phyloP scores from a whole-genome alignment of 2,797 vertebrate species.

The Oreortyx pictus region DNA sequence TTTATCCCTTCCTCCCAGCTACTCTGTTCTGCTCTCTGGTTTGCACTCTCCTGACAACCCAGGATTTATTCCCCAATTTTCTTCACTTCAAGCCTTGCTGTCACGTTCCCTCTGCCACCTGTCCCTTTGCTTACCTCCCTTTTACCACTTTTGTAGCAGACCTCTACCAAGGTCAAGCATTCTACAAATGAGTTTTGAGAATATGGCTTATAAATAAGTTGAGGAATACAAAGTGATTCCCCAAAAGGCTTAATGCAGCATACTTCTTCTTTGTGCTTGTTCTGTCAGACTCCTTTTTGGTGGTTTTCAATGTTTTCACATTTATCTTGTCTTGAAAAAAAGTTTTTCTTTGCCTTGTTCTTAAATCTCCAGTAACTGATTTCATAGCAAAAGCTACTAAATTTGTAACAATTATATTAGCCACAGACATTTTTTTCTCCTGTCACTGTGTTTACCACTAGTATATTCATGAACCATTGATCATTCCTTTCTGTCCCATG shows the following conservation, averaged over 20 bases:
- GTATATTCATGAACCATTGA: slow-evolving; percentile 51
- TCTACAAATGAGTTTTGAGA: slow-evolving; percentile 33
- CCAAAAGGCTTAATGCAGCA: background rate
- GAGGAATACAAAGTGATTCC: slow-evolving; percentile 1
- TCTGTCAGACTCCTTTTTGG: background rate
- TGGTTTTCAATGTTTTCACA: slow-evolving; percentile 6
- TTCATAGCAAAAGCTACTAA: slow-evolving; percentile 37
- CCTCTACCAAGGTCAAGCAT: slow-evolving; percentile 42
- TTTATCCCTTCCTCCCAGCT: slow-evolving; percentile 2
- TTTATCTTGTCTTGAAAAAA: slow-evolving; percentile 3
- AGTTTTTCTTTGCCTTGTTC: background rate
- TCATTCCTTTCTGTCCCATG: slow-evolving; percentile 35
- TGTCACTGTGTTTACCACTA: slow-evolving; percentile 46
- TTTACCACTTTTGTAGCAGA: slow-evolving; percentile 3
- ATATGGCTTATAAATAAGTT: background rate
- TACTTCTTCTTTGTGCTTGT: background rate
- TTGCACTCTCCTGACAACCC: slow-evolving; percentile 3
- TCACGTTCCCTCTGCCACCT: background rate
- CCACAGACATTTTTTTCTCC: slow-evolving; percentile 28
- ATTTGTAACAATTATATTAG: slow-evolving; percentile 64
- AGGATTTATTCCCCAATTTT: slow-evolving; percentile 56
- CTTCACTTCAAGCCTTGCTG: background rate
- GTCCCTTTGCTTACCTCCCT: background rate
- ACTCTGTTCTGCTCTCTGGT: background rate
- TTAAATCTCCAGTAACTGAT: slow-evolving; percentile 42